phyloP scores from a whole-genome alignment of 2,113 vertebrate species.

The Thamnophis sirtalis region DNA sequence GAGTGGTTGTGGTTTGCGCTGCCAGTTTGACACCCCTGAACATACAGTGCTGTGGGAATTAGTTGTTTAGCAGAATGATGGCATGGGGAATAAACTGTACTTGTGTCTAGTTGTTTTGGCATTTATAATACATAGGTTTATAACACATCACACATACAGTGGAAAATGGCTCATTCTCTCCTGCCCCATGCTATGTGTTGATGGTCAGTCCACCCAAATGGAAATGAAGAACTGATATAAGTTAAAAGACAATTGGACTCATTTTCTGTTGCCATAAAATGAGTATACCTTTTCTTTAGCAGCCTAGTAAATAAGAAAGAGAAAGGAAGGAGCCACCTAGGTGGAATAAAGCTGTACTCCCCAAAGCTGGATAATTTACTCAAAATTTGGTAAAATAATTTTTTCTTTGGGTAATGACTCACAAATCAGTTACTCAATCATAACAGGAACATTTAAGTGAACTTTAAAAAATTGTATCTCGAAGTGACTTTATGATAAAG shows the following conservation, averaged over 20 bases:
- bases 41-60: too few species aligned
- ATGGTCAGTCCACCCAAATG: neutral
- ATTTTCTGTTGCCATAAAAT: neutral
- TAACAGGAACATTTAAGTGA: neutral
- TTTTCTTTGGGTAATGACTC: neutral
- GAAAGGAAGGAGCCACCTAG: neutral
- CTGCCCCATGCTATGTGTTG: neutral
- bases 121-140: neutral
- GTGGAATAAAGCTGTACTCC: neutral
- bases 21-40: too few species aligned
- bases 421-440: neutral
- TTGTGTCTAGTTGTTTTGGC: neutral
- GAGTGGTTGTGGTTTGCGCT: too few species aligned
- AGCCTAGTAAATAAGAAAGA: neutral
- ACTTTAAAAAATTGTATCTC: neutral
- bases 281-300: neutral
- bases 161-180: neutral
- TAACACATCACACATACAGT: neutral
- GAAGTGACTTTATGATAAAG: neutral
- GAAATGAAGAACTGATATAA: neutral
- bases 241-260: neutral
- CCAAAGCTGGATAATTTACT: neutral
- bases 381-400: neutral
- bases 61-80: too few species aligned
- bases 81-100: too few species aligned